phyloP scores from a whole-genome alignment of 2,888 invertebrate species.

The Hemithea aestivaria region DNA sequence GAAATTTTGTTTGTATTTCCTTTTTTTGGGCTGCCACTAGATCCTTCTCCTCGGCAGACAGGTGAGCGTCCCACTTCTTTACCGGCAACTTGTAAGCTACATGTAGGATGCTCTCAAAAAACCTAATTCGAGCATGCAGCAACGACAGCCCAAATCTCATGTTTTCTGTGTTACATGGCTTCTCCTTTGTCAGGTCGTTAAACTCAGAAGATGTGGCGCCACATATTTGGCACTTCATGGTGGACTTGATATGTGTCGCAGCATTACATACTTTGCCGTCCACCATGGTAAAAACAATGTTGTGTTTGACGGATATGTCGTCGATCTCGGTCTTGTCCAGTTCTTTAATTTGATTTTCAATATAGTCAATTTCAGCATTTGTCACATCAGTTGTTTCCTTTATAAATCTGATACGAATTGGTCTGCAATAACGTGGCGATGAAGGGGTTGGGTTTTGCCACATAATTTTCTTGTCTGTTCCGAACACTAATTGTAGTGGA shows the following conservation, averaged over 20 bases:
- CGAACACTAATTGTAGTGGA: no score
- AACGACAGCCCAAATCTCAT: slow-evolving; percentile 22
- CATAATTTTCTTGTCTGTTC: no score
- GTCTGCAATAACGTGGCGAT: slow-evolving; percentile 25
- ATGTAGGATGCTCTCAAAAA: slow-evolving; percentile 18
- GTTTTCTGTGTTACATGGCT: slow-evolving; percentile 18
- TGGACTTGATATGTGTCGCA: slow-evolving; percentile 34
- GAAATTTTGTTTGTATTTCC: no score
- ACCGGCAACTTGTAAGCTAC: background rate
- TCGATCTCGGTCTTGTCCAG: no score
- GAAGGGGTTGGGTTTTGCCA: slow-evolving; percentile 33
- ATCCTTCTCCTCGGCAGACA: background rate
- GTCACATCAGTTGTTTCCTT: slow-evolving; percentile 13
- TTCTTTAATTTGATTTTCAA: slow-evolving; percentile 14
- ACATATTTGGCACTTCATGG: no score
- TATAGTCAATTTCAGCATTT: slow-evolving; percentile 21
- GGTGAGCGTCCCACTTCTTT: background rate
- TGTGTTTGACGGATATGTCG: no score
- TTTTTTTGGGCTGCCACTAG: background rate
- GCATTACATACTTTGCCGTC: slow-evolving; percentile 42
- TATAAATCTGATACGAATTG: slow-evolving; percentile 21
- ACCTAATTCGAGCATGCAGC: slow-evolving; percentile 24
- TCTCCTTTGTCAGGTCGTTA: no score
- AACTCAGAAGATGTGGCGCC: no score
- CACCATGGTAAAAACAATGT: slow-evolving; percentile 32